Evolutionary conservation across 2,113 vertebrate species (phyloP).

Genomic region (Oreochromis tanganicae): DNA sequence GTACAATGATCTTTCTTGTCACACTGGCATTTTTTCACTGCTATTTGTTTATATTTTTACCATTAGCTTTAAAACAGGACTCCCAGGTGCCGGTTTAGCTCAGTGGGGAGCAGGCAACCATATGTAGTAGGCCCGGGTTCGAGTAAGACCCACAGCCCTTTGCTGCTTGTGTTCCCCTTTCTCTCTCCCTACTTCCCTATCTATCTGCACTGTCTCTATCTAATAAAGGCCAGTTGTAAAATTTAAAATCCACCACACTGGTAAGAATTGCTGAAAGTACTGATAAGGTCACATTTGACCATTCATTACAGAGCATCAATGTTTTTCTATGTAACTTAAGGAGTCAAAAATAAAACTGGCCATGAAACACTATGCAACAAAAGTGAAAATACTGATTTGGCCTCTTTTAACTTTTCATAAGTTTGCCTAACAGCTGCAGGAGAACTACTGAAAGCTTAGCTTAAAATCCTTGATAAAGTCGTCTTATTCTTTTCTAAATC

Average conservation of each 20-base stretch:
- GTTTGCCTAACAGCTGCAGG: neutral
- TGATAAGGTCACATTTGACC: neutral
- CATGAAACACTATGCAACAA: neutral
- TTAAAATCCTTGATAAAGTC: neutral
- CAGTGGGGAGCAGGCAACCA: no score
- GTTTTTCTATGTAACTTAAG: neutral
- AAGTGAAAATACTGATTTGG: neutral
- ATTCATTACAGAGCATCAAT: neutral
- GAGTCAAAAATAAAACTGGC: neutral
- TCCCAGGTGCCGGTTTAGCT: no score
- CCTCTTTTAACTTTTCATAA: neutral
- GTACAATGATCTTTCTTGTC: neutral
- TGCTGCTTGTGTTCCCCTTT: no score
- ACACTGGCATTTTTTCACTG: neutral
- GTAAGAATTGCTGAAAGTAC: neutral
- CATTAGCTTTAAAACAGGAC: neutral
- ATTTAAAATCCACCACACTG: neutral
- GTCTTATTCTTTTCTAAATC: constrained; percentile 5
- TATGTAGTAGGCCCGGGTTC: no score
- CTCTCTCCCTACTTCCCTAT: no score
- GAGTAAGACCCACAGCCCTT: no score
- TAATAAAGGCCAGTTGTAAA: neutral
- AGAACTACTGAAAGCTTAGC: neutral
- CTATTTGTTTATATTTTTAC: neutral
- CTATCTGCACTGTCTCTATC: no score